Evolutionary conservation across 2,888 invertebrate species (phyloP).

Genomic region (Gymnocheta viridis): DNA sequence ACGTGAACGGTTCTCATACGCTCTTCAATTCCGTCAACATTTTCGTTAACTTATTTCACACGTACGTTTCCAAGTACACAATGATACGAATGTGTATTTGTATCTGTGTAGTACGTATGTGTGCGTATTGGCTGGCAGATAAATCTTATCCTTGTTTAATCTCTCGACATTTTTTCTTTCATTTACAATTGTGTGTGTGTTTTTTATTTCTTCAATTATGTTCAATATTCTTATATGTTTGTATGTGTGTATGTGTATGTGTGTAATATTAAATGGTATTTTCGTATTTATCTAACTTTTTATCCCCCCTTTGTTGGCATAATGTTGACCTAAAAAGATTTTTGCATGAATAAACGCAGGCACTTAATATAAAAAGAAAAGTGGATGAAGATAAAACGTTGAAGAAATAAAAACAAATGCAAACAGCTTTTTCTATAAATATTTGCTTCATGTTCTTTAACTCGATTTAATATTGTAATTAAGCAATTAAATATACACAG

Average conservation of each 20-base stretch:
- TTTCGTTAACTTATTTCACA: background rate
- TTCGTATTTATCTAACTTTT: slow-evolving; percentile 15
- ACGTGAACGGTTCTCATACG: background rate
- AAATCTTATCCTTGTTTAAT: background rate
- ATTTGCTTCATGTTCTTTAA: background rate
- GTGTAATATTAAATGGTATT: background rate
- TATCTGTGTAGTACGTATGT: background rate
- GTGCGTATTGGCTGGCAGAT: background rate
- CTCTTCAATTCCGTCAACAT: background rate
- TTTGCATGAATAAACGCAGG: slow-evolving; percentile 13
- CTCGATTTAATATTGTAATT: background rate
- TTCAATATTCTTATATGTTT: too few relatives aligned
- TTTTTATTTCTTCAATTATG: background rate
- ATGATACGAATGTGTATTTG: background rate
- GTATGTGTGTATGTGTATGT: background rate
- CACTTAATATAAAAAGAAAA: background rate
- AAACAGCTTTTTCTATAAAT: background rate
- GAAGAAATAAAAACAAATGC: background rate
- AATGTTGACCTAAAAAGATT: slow-evolving; percentile 53
- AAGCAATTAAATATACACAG: background rate
- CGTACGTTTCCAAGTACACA: background rate
- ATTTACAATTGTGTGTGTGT: background rate
- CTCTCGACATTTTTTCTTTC: too few relatives aligned
- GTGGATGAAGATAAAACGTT: background rate
- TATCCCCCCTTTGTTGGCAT: slow-evolving; percentile 29